phyloP scores from a whole-genome alignment of 1,140 invertebrate species.

The Drosophila pectinifera region DNA sequence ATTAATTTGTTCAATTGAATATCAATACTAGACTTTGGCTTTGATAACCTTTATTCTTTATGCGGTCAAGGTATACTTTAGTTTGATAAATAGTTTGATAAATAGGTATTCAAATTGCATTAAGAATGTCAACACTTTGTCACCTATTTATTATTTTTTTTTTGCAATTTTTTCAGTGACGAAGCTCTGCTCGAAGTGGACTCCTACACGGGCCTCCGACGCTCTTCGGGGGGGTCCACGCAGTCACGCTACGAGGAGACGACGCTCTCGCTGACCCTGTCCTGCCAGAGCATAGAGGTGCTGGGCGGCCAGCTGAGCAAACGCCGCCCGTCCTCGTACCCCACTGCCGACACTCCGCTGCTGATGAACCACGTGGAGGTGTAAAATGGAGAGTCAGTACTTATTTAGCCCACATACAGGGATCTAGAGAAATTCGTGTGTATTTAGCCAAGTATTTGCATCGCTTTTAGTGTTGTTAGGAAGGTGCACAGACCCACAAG shows the following conservation, averaged over 20 bases:
- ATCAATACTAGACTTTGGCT: no score
- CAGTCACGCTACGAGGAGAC: slow-evolving; percentile 80
- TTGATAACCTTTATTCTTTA: no score
- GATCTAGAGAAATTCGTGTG: slow-evolving; percentile 58
- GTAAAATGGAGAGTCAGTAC: slow-evolving; percentile 24
- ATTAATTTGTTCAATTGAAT: no score
- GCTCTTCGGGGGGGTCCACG: slow-evolving; percentile 78
- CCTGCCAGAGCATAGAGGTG: slow-evolving; percentile 85
- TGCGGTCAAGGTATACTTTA: no score
- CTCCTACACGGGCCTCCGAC: slow-evolving; percentile 79
- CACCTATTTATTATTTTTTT: background rate
- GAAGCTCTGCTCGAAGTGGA: slow-evolving; percentile 87
- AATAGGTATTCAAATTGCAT: no score
- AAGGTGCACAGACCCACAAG: background rate
- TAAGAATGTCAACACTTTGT: background rate
- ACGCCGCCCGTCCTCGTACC: slow-evolving; percentile 72
- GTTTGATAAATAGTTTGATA: no score
- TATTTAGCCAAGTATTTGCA: slow-evolving; percentile 50
- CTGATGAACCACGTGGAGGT: slow-evolving; percentile 79
- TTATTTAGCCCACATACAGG: slow-evolving; percentile 47
- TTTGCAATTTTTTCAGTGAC: slow-evolving; percentile 83
- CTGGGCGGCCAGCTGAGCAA: slow-evolving; percentile 52
- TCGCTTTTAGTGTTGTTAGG: slow-evolving; percentile 65
- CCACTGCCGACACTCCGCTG: slow-evolving; percentile 80
- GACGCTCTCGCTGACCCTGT: slow-evolving; percentile 81